Percentiles rank a stretch among this genome's conserved stretches.
These are phyloP conservation scores for Pseudocheirus occidentalis DNA, from an alignment of 2,797 vertebrate species.

Conservation along the genomic window DNA sequence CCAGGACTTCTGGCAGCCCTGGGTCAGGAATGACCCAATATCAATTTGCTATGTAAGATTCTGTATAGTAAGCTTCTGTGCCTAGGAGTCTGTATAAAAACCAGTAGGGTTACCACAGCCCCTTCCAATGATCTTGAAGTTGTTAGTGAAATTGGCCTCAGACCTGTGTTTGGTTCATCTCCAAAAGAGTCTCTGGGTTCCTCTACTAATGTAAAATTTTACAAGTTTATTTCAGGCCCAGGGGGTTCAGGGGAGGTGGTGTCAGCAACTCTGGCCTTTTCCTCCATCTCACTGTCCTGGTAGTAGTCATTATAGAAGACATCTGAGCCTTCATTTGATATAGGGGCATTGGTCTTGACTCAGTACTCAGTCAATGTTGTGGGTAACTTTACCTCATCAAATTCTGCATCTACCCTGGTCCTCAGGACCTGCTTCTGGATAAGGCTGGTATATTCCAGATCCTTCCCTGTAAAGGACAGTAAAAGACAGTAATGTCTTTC, in stretches of 20 bases:
- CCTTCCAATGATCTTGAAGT: neutral
- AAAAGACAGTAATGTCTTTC: conserved; percentile 98
- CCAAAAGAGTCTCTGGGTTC: neutral
- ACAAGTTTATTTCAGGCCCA: neutral
- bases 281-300: neutral
- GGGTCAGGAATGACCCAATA: neutral
- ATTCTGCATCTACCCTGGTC: conserved; percentile 83
- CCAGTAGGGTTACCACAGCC: neutral
- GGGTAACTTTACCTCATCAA: conserved; percentile 95
- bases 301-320: neutral
- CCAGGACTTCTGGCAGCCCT: neutral
- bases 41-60: neutral
- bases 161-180: neutral
- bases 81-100: neutral
- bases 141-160: neutral
- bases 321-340: conserved; percentile 88
- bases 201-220: neutral
- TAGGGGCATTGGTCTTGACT: conserved; percentile 92
- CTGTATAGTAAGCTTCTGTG: neutral
- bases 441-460: conserved; percentile 95
- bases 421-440: conserved; percentile 86
- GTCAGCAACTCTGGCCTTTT: neutral
- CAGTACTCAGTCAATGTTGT: conserved; percentile 96
- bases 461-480: too few relatives aligned
- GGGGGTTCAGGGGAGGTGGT: neutral